These are phyloP conservation scores for Antedon mediterranea DNA, from an alignment of 53 echinoderm and acorn worm genomes.

Conservation along the genomic window DNA sequence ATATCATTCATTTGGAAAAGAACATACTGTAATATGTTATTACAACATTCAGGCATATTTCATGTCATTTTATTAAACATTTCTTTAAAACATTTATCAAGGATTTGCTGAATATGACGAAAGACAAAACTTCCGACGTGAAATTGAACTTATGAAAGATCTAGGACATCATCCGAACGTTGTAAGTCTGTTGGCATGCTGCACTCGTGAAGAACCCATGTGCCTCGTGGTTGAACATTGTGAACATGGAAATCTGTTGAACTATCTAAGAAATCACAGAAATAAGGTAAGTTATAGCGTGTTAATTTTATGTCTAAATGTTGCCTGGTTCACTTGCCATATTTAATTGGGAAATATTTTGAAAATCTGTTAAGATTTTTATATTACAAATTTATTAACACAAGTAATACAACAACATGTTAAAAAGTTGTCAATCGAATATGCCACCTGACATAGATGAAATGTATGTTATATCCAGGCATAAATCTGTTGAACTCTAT, in stretches of 20 bases:
- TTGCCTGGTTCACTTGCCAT: no score
- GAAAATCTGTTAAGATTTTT: no score
- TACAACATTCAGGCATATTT: no score
- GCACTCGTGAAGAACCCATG: conserved; percentile 58
- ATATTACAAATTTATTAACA: no score
- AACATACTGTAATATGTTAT: not conserved
- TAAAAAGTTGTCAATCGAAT: no score
- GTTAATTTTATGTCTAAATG: no score
- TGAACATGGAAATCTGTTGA: conserved; percentile 67
- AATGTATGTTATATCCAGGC: no score
- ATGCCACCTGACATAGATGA: no score
- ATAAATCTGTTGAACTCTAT: no score
- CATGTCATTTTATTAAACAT: not conserved
- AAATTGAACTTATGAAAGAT: conserved; percentile 93
- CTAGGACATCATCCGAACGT: conserved; percentile 87
- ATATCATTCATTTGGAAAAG: not conserved
- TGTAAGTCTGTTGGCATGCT: conserved; percentile 82
- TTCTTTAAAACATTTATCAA: conserved; percentile 11
- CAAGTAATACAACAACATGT: no score
- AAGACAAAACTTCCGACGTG: conserved; percentile 70
- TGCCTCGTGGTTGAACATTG: conserved; percentile 90
- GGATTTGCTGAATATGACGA: conserved; percentile 58
- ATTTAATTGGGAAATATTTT: no score
- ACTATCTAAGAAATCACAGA: conserved; percentile 59
- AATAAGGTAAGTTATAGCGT: conserved; percentile 22